Conservation (phyloP, 1,140 invertebrate genomes). For the Idris sp. region DNA sequence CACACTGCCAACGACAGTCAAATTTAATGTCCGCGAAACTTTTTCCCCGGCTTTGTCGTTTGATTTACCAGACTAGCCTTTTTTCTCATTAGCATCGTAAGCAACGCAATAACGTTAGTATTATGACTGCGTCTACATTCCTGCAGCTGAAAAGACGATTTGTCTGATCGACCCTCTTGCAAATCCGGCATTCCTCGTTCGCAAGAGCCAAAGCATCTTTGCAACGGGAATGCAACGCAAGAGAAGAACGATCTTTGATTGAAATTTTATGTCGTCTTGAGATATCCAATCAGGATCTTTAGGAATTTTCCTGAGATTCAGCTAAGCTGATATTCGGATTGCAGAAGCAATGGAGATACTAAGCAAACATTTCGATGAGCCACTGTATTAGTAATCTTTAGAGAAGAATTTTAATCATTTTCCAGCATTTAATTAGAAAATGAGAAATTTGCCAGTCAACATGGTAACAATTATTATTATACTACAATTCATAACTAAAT, state of each 20-base stretch:
- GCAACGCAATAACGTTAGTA: constrained; percentile 25
- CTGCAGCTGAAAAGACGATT: constrained; percentile 6
- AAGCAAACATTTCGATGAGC: constrained; percentile 19
- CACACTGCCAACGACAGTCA: constrained; percentile 27
- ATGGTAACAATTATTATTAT: no score
- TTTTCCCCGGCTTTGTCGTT: constrained; percentile 10
- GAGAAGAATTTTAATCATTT: no score
- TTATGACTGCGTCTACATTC: constrained; percentile 8
- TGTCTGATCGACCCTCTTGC: constrained; percentile 16
- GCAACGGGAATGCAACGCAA: constrained; percentile 1
- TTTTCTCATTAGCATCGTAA: constrained; percentile 19
- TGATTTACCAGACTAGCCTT: constrained; percentile 2
- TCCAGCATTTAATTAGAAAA: no score
- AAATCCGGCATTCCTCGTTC: constrained; percentile 27
- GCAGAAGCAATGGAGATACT: background rate
- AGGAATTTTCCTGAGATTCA: constrained; percentile 31
- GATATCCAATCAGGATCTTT: constrained; percentile 32
- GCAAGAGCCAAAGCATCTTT: constrained; percentile 16
- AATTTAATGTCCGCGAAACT: constrained; percentile 24
- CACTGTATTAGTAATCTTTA: no score
- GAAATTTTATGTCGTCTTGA: constrained; percentile 28
- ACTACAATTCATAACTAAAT: no score
- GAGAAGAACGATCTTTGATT: constrained; percentile 26
- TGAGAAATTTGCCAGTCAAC: no score
- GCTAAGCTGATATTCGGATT: background rate